These are phyloP conservation scores for Cryptus armator DNA, from an alignment of 2,888 invertebrate genomes.

Conservation along the genomic window DNA sequence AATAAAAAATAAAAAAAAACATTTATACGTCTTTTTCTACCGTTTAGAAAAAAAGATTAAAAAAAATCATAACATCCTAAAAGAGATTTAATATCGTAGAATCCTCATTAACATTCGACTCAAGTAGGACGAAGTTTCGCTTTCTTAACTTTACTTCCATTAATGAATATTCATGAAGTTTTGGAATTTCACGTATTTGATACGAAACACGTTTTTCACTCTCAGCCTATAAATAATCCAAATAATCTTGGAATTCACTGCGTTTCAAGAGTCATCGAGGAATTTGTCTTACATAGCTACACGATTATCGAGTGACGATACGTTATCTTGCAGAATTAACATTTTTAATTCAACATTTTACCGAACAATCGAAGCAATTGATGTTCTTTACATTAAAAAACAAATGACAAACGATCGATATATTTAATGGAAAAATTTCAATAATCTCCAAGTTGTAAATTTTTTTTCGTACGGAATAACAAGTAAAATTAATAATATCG, in stretches of 20 bases:
- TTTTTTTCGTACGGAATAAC: background rate
- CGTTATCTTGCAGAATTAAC: background rate
- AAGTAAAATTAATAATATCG: background rate
- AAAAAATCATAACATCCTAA: too few relatives aligned
- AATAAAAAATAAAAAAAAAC: background rate
- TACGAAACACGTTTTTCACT: background rate
- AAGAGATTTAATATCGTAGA: too few relatives aligned
- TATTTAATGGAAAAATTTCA: too few relatives aligned
- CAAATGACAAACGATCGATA: too few relatives aligned
- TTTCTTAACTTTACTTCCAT: background rate
- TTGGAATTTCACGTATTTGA: background rate
- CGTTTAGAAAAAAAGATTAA: too few relatives aligned
- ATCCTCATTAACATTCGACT: too few relatives aligned
- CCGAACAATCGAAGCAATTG: background rate
- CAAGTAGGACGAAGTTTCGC: too few relatives aligned
- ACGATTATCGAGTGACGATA: background rate
- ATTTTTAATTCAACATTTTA: background rate
- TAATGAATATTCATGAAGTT: conserved; percentile 30
- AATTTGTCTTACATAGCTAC: background rate
- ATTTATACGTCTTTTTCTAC: too few relatives aligned
- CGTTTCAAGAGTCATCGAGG: background rate
- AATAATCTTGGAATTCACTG: background rate
- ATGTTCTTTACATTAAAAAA: background rate
- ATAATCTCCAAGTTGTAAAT: too few relatives aligned
- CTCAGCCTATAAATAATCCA: background rate